Base-by-base conservation (phyloP, 2,888 invertebrate genomes). In the Metopia argyrocephala region DNA sequence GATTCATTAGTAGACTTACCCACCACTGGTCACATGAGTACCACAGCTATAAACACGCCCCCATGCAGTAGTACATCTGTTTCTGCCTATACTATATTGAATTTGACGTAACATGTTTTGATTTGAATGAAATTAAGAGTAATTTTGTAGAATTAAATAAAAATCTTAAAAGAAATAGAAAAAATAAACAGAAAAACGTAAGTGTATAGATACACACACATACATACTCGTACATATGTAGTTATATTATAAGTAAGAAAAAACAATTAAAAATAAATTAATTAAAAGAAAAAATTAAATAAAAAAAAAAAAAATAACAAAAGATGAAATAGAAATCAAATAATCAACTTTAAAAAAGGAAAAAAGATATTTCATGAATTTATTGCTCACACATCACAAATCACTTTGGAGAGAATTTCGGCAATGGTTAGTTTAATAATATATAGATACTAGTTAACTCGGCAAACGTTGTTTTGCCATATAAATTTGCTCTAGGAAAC, bases 71-170 rank as follows among this genome's bases (percentile, higher is more conserved):
- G n/a, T n/a, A n/a, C n/a, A n/a, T n/a, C 69, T 38, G 9, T 25
- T 45, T 21, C 9, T 38, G 48, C 38, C 38, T 57, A 70, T 59
- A 70, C 31, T 57, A 48, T 74, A 65, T 38, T 65, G 59, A 15
- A 78, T 61, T 66, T 74, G 81, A 78, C 81, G 81, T 70, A 78
- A 70, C 78, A 81, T 81, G 59, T 38, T 69, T 65, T 59, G 46
- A 25, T 45, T 28, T 38, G 27, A 54, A 52, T 9, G 7, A 46
- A 68, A 46, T 56, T 20, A 23, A 61, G 56, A 12, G 38, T 27
- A 61, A 50, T 69, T 79, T 48, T 75, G 74, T 46, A 75, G 46
- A 75, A 46, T n/a, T n/a, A n/a, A n/a, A n/a, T 31, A 59, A 38
- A 27, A 62, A 65, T 62, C 28, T 61, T 28, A 76, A 62, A 74